Evolutionary conservation across 2,113 vertebrate species (phyloP), one percentile per base, ranked within the genome.

Genomic region (Protobothrops flavoviridis): DNA sequence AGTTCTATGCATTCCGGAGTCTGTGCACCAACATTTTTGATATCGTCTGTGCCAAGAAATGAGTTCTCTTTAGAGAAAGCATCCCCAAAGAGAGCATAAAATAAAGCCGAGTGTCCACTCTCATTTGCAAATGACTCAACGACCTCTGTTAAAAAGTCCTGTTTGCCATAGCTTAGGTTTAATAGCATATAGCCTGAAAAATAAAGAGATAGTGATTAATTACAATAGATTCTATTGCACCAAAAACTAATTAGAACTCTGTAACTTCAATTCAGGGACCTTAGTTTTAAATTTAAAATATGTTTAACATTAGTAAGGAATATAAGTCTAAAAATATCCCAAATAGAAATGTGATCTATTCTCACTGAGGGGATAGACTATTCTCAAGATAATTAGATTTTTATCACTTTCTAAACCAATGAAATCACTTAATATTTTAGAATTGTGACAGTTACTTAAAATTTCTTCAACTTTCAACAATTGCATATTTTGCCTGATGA

Each of bases 111-210:
- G 21, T 97, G 99, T 52, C 99, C 98, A 5, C 96, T 98, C 87
- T 97, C 97, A 95, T 99, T 99, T 61, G 98, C 99, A 96, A 99
- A 99, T 10, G 97, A 98, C 94, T 99, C 99, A 89, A 99, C 98
- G 93, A 99, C 97, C 93, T 99, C 98, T 96, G 98, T 98, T 93
- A 99, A 97, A 95, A 98, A 98, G 86, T 98, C 97, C 61, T 98
- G 96, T 33, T 98, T 96, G 92, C 98, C 98, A 26, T 94, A 95
- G 95, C 98, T 98, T 95, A 99, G 96, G 90, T 98, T 99, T 92
- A 99, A 95, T 96, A 99, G 95, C 99, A 99, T 99, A 95, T 99
- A 99, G 48, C 99, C 98, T 98, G 96, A 92, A 96, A 98, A 95
- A 94, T 12, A 91, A 74, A 88, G 2, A 94, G 85, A 95, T 87